phyloP scores from a whole-genome alignment of 2,888 invertebrate species.

The Thelaira solivaga region DNA sequence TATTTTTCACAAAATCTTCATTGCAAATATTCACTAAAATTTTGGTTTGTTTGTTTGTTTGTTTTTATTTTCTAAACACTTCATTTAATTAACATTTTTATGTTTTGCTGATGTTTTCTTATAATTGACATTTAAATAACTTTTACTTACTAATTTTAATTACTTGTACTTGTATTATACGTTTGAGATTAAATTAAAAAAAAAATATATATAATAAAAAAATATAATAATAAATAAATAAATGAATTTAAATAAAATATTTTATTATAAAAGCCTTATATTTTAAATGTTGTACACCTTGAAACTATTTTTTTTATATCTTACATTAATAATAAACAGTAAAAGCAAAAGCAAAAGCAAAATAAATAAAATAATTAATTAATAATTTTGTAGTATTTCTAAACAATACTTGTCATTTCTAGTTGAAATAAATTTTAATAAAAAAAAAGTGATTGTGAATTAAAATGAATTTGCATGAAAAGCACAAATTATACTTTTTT shows the following conservation, averaged over 20 bases:
- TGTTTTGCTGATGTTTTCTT: slow-evolving; percentile 64
- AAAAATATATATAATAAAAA: neutral
- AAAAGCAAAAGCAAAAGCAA: neutral
- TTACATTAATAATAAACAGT: slow-evolving; percentile 6
- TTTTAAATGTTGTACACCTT: slow-evolving; percentile 32
- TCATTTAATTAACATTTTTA: slow-evolving; percentile 64
- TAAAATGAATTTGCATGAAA: slow-evolving; percentile 71
- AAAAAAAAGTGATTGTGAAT: slow-evolving; percentile 48
- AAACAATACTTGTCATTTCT: slow-evolving; percentile 35
- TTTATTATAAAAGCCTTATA: neutral
- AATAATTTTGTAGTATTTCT: slow-evolving; percentile 47
- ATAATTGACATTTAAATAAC: slow-evolving; percentile 17
- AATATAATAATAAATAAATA: neutral
- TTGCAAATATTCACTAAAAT: slow-evolving; percentile 45
- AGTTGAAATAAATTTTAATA: slow-evolving; percentile 45
- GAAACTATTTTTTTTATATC: slow-evolving; percentile 19
- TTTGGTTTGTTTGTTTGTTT: slow-evolving; percentile 2
- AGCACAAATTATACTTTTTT: slow-evolving; percentile 68
- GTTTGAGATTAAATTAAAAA: slow-evolving; percentile 46
- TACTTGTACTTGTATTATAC: slow-evolving; percentile 56
- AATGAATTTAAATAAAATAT: neutral
- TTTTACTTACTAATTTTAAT: no score
- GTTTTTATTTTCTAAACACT: slow-evolving; percentile 59
- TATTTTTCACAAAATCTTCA: slow-evolving; percentile 39
- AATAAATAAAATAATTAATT: slow-evolving; percentile 10